A percentile compares a stretch with the other conserved stretches of the same genome.
Evolutionary conservation across 2,888 invertebrate species (phyloP).

Genomic region (Opisthograptis luteolata): DNA sequence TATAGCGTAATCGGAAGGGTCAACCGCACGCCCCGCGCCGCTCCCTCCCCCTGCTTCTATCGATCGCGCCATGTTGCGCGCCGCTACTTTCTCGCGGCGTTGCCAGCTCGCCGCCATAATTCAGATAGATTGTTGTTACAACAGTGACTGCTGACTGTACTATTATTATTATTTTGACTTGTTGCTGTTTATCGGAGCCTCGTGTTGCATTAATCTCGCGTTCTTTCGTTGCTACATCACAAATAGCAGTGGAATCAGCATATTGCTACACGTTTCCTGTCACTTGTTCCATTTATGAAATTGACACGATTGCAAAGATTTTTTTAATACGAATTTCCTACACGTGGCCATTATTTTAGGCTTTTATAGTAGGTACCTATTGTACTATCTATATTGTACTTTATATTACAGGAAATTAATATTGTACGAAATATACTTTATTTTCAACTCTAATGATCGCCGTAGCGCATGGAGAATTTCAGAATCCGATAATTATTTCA

Average conservation of each 20-base stretch:
- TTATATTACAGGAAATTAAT: too few species aligned
- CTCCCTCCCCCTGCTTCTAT: conserved; percentile 28
- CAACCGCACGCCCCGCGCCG: conserved; percentile 21
- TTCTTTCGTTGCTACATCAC: conserved; percentile 7
- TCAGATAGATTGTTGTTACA: conserved; percentile 40
- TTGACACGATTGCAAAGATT: too few species aligned
- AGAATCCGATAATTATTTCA: too few species aligned
- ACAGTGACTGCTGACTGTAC: conserved; percentile 14
- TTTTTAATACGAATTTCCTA: too few species aligned
- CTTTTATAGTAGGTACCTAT: too few species aligned
- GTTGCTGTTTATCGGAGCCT: conserved; percentile 51
- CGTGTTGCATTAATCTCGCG: conserved; percentile 21
- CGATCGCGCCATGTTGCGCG: conserved; percentile 35
- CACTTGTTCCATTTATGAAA: not conserved
- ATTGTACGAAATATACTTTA: too few species aligned
- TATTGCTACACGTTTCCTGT: not conserved
- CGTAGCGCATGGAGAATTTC: too few species aligned
- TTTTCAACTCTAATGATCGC: too few species aligned
- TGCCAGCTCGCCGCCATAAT: conserved; percentile 65
- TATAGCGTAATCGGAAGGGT: conserved; percentile 29
- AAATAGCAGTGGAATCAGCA: conserved; percentile 1
- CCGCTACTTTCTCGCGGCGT: conserved; percentile 63
- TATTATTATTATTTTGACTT: conserved; percentile 51
- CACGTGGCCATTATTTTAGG: too few species aligned
- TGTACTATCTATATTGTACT: too few species aligned